Base-by-base conservation (phyloP, 2,888 invertebrate species). In the Papilio gigon region DNA sequence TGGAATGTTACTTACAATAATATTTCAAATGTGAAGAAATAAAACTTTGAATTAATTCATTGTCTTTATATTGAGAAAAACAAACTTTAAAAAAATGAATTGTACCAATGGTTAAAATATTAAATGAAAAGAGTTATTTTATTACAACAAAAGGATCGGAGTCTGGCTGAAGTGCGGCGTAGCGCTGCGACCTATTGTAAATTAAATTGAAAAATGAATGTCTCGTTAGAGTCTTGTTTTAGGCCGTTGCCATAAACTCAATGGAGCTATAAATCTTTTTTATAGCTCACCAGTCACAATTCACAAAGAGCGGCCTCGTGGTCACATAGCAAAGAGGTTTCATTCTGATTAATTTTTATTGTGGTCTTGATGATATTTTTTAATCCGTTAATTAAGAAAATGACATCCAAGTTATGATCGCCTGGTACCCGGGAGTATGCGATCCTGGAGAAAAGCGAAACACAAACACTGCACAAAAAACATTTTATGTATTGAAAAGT, bases 251-350 rank as follows among this genome's bases (percentile, higher is more conserved):
- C 12, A 30, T 37, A 56, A 40, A 65, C 1, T 40, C 62, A 53
- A 35, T 37, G 35, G 37, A 35, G n/a, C n/a, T 6, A 53, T 64
- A 53, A 56, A 53, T 64, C 27, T 35, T 20, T 58, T 35, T 58
- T 58, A 58, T 58, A 9, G 30, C 35, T 8, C 4, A 35, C 2
- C 30, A 17, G 58, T 27, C 44, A 47, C 14, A 33, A 47, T 61
- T 20, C 27, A 14, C 3, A 50, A 27, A 50, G 25, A 50, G 50
- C 5, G 27, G 8, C 20, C 25, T 25, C n/a, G 50, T 50, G 50
- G 47, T 22, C 47, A 22, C 47, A 30, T 30, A 50, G 25, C 6
- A 25, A 30, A 56, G 30, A 56, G 30, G 30, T 56, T 56, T 56
- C 30, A 30, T 56, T 30, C 8, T 56, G 17, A 30, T 53, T 27